Percentiles rank a stretch among this genome's conserved stretches.
Evolutionary conservation across 2,113 vertebrate species (phyloP).

Genomic region (Columbina picui): DNA sequence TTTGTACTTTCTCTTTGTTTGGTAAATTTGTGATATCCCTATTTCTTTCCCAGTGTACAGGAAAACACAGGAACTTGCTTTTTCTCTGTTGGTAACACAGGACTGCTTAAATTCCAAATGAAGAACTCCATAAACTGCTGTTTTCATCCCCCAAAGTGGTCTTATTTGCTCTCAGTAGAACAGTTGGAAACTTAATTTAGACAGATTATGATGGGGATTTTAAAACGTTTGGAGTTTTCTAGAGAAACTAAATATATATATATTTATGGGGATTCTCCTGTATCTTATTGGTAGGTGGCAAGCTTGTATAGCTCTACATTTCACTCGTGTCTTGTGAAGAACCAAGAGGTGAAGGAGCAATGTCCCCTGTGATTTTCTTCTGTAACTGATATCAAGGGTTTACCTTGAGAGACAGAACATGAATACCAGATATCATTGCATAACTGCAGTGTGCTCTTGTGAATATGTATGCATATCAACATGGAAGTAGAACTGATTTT

Average conservation of each 20-base stretch:
- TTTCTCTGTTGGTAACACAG: neutral
- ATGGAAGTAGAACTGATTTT: neutral
- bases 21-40: neutral
- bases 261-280: fast-evolving
- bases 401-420: neutral
- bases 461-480: neutral
- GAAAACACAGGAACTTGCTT: neutral
- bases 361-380: neutral
- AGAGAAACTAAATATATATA: fast-evolving
- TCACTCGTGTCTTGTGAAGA: neutral
- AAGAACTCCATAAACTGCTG: neutral
- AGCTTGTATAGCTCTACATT: neutral
- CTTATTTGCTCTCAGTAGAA: neutral
- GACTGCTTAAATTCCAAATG: neutral
- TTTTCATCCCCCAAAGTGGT: neutral
- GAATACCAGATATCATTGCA: neutral
- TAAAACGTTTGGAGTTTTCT: fast-evolving
- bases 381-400: neutral
- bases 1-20: neutral
- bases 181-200: neutral
- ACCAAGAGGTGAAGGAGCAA: neutral
- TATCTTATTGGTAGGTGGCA: neutral
- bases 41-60: neutral
- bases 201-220: neutral
- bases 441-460: neutral